Evolutionary conservation across 2,888 invertebrate species (phyloP).

Genomic region (Helleia helle): DNA sequence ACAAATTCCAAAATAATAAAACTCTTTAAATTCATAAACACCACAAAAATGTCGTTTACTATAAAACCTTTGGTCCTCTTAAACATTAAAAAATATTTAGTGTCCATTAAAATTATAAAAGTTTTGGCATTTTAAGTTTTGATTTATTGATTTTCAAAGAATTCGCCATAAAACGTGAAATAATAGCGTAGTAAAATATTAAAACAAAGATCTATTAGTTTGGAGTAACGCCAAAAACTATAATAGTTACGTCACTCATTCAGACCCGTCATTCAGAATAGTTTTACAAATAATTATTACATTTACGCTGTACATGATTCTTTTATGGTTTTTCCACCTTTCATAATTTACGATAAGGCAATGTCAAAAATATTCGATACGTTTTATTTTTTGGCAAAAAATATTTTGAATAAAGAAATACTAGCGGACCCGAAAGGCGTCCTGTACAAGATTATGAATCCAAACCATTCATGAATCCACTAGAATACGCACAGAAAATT

Average conservation of each 20-base stretch:
- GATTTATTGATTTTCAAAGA: conserved; percentile 38
- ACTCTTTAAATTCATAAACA: too few relatives aligned
- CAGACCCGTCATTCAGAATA: conserved; percentile 22
- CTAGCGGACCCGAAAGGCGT: too few relatives aligned
- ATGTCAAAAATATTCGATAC: too few relatives aligned
- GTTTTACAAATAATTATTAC: conserved; percentile 3
- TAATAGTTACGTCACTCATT: conserved; percentile 44
- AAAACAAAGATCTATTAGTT: conserved; percentile 43
- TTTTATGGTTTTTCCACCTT: neutral
- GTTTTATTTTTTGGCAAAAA: too few relatives aligned
- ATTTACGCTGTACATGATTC: too few relatives aligned
- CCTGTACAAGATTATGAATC: too few relatives aligned
- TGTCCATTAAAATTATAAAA: conserved; percentile 3
- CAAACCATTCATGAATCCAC: too few relatives aligned
- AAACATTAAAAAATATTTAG: neutral
- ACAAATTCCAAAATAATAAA: too few relatives aligned
- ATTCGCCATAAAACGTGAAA: conserved; percentile 8
- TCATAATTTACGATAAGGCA: too few relatives aligned
- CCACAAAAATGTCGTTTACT: neutral
- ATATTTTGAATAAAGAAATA: conserved; percentile 2
- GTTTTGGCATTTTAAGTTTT: conserved; percentile 17
- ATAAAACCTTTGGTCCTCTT: neutral
- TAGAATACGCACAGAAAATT: too few relatives aligned
- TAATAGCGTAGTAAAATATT: conserved; percentile 31
- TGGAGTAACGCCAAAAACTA: conserved; percentile 38